Evolutionary conservation across 2,888 invertebrate genomes (phyloP).

Genomic region (Limulus polyphemus): DNA sequence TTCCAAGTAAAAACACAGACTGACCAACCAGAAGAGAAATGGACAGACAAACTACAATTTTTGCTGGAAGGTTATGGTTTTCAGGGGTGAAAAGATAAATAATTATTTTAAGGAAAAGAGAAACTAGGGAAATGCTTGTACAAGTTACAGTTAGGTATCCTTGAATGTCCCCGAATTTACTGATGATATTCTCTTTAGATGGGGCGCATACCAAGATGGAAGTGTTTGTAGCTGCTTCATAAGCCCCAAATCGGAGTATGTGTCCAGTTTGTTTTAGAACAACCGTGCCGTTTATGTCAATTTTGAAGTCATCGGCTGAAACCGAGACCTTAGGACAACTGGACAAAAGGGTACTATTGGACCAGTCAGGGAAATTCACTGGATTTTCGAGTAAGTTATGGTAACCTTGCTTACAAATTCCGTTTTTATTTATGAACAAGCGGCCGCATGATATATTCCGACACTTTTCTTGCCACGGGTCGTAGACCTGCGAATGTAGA

Average conservation of each 20-base stretch:
- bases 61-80: conserved; percentile 30
- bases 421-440: not conserved
- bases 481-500: conserved; percentile 16
- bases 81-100: conserved; percentile 28
- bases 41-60: conserved; percentile 29
- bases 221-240: not conserved
- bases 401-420: not conserved
- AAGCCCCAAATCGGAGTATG: not conserved
- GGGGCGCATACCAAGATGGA: conserved; percentile 3
- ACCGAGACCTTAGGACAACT: conserved; percentile 1
- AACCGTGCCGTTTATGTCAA: conserved; percentile 6
- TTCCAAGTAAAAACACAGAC: conserved; percentile 27
- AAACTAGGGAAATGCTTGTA: conserved; percentile 28
- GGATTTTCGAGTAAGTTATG: not conserved
- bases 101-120: conserved; percentile 27
- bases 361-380: not conserved
- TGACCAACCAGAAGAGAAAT: conserved; percentile 30
- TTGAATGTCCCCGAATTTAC: conserved; percentile 4
- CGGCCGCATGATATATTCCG: conserved; percentile 11
- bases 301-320: conserved; percentile 1
- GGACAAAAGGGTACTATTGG: not conserved
- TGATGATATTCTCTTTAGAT: not conserved
- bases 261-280: not conserved
- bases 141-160: conserved; percentile 27
- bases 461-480: conserved; percentile 21